Evolutionary conservation across 1,140 invertebrate species (phyloP).

Genomic region (Bombus pyrosoma): DNA sequence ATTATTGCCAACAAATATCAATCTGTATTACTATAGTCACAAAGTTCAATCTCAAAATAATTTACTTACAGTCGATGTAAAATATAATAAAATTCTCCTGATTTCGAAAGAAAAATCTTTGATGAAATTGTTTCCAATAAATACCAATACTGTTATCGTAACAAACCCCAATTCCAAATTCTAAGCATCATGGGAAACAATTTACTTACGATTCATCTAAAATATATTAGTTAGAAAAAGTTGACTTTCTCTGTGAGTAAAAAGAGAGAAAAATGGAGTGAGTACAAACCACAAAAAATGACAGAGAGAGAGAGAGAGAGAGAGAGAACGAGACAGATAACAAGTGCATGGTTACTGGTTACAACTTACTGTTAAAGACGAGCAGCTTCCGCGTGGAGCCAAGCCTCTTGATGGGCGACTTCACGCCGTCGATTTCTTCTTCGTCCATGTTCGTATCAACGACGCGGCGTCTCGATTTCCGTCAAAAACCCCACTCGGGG

Average conservation of each 20-base stretch:
- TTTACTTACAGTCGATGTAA: neutral
- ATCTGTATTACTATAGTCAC: neutral
- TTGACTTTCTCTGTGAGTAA: constrained; percentile 9
- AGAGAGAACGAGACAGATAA: neutral
- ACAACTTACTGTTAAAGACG: constrained; percentile 89
- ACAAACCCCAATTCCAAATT: neutral
- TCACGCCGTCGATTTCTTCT: constrained; percentile 86
- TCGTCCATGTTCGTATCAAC: constrained; percentile 84
- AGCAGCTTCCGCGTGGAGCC: constrained; percentile 90
- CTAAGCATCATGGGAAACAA: neutral
- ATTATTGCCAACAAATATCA: neutral
- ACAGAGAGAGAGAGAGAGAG: neutral
- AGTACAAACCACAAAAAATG: neutral
- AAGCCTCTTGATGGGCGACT: constrained; percentile 89
- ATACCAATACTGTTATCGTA: neutral
- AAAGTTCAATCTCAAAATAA: neutral
- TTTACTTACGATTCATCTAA: neutral
- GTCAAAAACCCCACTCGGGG: constrained; percentile 3
- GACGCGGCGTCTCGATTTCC: constrained; percentile 19
- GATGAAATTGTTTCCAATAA: neutral
- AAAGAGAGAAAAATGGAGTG: neutral
- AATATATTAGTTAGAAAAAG: neutral
- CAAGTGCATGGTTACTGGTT: constrained; percentile 20
- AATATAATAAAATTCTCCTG: neutral
- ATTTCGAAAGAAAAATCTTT: neutral